Base-by-base conservation (phyloP, 2,113 vertebrate genomes). In the Cygnus atratus region DNA sequence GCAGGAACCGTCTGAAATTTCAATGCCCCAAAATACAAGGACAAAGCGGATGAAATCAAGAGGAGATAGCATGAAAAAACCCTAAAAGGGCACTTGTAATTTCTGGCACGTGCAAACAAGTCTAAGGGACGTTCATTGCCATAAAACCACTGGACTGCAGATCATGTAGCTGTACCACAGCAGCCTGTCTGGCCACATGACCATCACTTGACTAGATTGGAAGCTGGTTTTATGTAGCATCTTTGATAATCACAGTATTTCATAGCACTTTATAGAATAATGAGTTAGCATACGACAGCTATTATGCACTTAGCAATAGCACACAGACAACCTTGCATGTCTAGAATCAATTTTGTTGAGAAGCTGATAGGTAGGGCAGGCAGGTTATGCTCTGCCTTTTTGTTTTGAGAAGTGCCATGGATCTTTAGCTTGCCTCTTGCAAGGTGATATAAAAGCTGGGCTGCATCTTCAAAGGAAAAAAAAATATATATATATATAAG, bases 231-330 rank as follows among this genome's bases (percentile, higher is more conserved):
- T 91, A 91, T 90, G 84, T 29, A 90, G 88, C n/a, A 8, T 72
- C 70, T 95, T 97, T 62, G 0, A 0, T 91, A 90, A 92, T 44
- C 4, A 0, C 0, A 3, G 92, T 65, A 87, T 95, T 96, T 88
- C 92, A 95, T 63, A 92, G 90, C 85, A 90, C 86, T 93, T 93
- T 29, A 74, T 41, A 76, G 95, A 91, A 95, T 84, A 96, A 97
- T 83, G 84, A 91, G 74, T 84, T 93, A 88, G 79, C 81, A 77
- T 66, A 54, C 78, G 72, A 43, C 91, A 88, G 90, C 88, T 93
- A 94, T 97, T 93, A 94, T 55, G 82, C 73, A 80, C 76, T 90
- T 93, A 93, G 90, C 78, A 77, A 81, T 91, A 88, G 70, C 6
- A 0, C 46, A 26, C 72, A 90, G 78, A 87, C 88, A 95, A 80